phyloP scores from a whole-genome alignment of 2,113 vertebrate species.

The Passer domesticus region DNA sequence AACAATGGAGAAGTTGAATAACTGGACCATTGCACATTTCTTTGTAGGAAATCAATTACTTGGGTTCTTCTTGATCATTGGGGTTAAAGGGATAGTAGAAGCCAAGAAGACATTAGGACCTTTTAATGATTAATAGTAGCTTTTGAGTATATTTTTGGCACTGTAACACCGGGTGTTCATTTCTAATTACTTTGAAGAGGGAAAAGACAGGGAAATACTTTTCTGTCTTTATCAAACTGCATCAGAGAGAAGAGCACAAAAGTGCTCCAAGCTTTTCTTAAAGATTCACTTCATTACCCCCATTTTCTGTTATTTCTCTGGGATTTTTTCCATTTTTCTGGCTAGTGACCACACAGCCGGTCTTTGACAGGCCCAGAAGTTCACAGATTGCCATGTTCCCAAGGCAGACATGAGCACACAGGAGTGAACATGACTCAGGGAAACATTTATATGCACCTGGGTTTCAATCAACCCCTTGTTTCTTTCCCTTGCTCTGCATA shows the following conservation, averaged over 20 bases:
- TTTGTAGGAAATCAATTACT: constrained; percentile 43
- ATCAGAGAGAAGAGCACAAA: background rate
- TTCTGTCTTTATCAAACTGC: background rate
- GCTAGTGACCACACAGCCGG: background rate
- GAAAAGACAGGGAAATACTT: constrained; percentile 12
- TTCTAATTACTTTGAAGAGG: constrained; percentile 29
- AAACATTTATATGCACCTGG: background rate
- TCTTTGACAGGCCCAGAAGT: background rate
- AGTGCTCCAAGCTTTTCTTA: background rate
- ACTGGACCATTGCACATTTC: constrained; percentile 17
- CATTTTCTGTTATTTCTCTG: background rate
- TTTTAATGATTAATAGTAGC: constrained; percentile 33
- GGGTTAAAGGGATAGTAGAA: constrained; percentile 30
- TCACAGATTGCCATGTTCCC: background rate
- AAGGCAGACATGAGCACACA: background rate
- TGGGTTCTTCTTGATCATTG: constrained; percentile 31
- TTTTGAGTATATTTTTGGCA: constrained; percentile 28
- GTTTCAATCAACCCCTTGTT: constrained; percentile 18
- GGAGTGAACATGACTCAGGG: background rate
- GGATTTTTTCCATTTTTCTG: background rate
- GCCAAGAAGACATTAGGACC: background rate
- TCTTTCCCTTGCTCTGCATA: background rate
- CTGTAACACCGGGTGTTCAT: background rate
- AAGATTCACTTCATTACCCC: background rate
- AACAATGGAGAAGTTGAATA: background rate